phyloP scores from a whole-genome alignment of 2,113 vertebrate genomes.

The Pterocles gutturalis region DNA sequence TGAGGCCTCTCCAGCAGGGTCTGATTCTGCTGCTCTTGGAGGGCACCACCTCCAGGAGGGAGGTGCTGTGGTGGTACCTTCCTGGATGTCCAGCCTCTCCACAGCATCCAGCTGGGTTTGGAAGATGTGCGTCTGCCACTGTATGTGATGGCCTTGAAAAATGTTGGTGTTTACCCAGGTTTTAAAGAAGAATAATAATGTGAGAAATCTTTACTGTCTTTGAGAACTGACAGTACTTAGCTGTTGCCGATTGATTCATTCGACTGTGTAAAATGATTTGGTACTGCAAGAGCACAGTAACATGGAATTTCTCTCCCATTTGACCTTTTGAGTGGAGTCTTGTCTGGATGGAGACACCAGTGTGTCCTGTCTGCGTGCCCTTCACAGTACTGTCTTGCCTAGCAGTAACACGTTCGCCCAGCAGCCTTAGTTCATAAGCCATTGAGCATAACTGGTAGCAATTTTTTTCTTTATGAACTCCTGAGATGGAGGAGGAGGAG shows the following conservation, averaged over 20 bases:
- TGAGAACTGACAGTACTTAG: neutral
- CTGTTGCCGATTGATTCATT: neutral
- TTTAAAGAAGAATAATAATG: neutral
- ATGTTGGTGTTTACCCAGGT: neutral
- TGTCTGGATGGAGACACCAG: neutral
- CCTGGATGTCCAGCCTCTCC: neutral
- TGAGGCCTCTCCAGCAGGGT: neutral
- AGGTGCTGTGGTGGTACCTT: neutral
- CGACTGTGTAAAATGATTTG: neutral
- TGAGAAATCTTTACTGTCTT: neutral
- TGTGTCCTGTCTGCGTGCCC: neutral
- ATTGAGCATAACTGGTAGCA: neutral
- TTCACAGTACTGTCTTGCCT: neutral
- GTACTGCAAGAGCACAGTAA: neutral
- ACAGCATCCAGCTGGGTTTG: neutral
- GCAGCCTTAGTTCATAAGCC: neutral
- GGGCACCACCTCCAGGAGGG: rapidly evolving
- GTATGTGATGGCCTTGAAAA: neutral
- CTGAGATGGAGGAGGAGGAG: neutral
- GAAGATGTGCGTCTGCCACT: neutral
- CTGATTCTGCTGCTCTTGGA: neutral
- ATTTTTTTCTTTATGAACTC: neutral
- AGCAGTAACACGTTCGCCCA: neutral
- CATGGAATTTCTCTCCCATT: neutral
- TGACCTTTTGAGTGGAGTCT: neutral